Evolutionary conservation across 2,113 vertebrate species (phyloP).

Genomic region (Myrmophylax atrothorax): DNA sequence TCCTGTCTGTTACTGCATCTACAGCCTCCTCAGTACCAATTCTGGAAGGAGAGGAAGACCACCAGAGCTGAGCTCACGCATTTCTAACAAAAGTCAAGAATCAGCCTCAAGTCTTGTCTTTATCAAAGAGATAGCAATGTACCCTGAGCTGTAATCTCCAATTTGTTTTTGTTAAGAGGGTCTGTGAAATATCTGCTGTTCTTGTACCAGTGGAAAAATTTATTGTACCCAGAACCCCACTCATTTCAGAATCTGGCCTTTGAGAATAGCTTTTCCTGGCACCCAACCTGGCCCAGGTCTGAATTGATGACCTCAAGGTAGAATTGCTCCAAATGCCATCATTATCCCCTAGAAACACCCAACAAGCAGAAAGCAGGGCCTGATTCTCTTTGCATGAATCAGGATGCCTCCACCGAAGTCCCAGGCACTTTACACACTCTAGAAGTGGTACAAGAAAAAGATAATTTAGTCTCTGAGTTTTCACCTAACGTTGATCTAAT

Average conservation of each 20-base stretch:
- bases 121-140: neutral
- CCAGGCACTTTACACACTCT: neutral
- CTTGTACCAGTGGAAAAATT: neutral
- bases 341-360: neutral
- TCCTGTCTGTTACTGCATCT: neutral
- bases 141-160: neutral
- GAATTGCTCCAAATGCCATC: neutral
- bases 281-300: neutral
- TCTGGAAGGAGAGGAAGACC: neutral
- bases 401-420: neutral
- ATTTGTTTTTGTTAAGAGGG: neutral
- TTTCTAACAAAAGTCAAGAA: neutral
- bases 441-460: neutral
- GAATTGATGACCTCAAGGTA: neutral
- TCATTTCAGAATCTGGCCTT: neutral
- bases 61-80: neutral
- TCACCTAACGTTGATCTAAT: conserved; percentile 3
- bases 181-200: neutral
- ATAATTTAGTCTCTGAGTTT: neutral
- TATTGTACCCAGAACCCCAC: accelerated
- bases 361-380: neutral
- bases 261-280: neutral
- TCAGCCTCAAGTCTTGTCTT: neutral
- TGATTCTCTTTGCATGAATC: neutral
- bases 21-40: neutral